phyloP scores from a whole-genome alignment of 2,113 vertebrate genomes.

The Cyanoramphus novaezelandiae region DNA sequence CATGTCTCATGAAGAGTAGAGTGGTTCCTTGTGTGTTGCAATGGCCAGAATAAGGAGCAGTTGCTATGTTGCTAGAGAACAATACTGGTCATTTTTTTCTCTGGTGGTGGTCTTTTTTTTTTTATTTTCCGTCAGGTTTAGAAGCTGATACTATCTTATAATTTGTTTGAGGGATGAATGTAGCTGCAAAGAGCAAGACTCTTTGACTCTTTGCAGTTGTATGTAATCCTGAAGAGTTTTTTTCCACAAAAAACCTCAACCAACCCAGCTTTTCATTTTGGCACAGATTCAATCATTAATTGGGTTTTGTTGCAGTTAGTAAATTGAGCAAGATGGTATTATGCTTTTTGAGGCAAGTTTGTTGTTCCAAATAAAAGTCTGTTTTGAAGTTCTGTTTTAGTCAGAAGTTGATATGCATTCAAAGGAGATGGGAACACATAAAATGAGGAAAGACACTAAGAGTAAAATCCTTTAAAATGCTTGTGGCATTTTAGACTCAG shows the following conservation, averaged over 20 bases:
- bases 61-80: constrained; percentile 32
- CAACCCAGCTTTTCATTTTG: constrained; percentile 36
- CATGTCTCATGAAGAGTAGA: constrained; percentile 4
- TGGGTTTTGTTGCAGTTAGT: constrained; percentile 48
- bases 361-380: constrained; percentile 31
- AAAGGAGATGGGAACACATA: neutral
- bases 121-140: neutral
- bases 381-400: constrained; percentile 14
- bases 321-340: constrained; percentile 36
- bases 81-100: constrained; percentile 6
- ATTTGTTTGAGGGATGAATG: neutral
- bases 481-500: neutral
- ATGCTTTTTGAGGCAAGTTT: constrained; percentile 13
- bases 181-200: neutral
- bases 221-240: neutral
- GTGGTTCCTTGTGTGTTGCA: constrained; percentile 31
- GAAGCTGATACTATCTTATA: neutral
- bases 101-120: neutral
- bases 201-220: neutral
- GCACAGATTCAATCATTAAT: constrained; percentile 14
- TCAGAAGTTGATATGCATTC: constrained; percentile 9
- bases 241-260: neutral
- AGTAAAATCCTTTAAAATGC: neutral
- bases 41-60: neutral
- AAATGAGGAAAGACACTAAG: neutral